Base-by-base conservation (phyloP, 2,113 vertebrate species). In the Leucoraja erinaceus region DNA sequence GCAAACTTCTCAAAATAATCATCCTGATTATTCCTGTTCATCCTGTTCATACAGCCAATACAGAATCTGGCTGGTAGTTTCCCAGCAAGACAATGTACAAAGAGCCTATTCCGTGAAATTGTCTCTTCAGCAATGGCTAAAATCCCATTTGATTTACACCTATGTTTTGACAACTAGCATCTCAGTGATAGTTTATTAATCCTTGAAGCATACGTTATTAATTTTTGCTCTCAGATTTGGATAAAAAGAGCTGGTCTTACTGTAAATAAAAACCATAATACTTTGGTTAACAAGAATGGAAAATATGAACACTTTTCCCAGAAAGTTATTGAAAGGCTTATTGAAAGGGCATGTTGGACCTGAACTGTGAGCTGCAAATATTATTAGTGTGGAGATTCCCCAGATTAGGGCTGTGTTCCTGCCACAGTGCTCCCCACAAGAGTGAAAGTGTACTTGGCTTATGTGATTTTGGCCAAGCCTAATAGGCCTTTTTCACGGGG, bases 341-440 rank as follows among this genome's bases (percentile, higher is more conserved):
- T 25, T 66, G 9, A 25, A 4, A 20, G 31, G 20, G 3, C 88
- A 25, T 25, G 22, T 47, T 70, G 56, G 33, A 47, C 5, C 61
- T 88, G 84, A 61, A 90, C 66, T 47, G 61, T 33, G 86, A 90
- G 5, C 86, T 90, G 18, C 7, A 33, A 90, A 90, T 22, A 90
- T 70, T 20, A 70, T 22, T 90, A 47, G n/a, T 33, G 22, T 2
- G 31, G 47, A 4, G 6, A 61, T 56, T 86, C 83, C 56, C 56
- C 61, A 59, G 25, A 25, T 12, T 84, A 25, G 83, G 56, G n/a
- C 28, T 5, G 56, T n/a, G 47, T 14, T 28, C 28, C 25, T n/a
- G 56, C 28, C 31, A 61, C 12, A 28, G 38, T 56, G 56, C 10
- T 8, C 14, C 28, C 83, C 28, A n/a, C 25, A 61, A 61, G 3